Conservation (phyloP, 2,797 vertebrate species). For the Ctenopoma multispine region DNA sequence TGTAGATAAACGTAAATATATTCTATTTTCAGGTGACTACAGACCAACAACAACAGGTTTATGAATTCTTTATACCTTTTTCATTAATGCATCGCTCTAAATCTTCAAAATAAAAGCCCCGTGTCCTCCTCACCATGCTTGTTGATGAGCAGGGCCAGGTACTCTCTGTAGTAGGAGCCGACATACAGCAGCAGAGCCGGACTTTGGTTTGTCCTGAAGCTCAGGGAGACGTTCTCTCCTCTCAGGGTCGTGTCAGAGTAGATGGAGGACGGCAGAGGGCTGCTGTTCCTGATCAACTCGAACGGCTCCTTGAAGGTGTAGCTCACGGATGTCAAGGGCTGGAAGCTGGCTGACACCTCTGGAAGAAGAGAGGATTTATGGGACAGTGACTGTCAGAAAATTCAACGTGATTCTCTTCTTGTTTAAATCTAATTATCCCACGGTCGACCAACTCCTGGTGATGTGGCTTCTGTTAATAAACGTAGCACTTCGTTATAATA, state of each 20-base stretch:
- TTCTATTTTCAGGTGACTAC: no score
- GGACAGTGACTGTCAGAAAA: not conserved
- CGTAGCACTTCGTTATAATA: no score
- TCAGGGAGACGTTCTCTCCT: conserved; percentile 86
- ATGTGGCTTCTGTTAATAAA: no score
- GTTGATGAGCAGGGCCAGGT: conserved; percentile 88
- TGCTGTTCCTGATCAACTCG: conserved; percentile 78
- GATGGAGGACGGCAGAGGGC: conserved; percentile 86
- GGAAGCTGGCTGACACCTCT: conserved; percentile 88
- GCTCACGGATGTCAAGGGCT: conserved; percentile 84
- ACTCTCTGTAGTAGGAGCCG: conserved; percentile 88
- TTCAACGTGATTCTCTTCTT: no score
- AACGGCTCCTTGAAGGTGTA: conserved; percentile 92
- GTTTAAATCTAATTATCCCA: no score
- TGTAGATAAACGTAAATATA: no score
- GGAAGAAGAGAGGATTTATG: conserved; percentile 55
- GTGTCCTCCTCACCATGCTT: conserved; percentile 86
- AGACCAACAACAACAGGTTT: no score
- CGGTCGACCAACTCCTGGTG: no score
- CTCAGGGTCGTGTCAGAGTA: conserved; percentile 86
- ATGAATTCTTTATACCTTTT: no score
- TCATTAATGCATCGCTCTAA: no score
- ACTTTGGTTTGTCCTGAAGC: conserved; percentile 88
- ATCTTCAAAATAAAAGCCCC: conserved; percentile 21
- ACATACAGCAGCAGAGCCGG: conserved; percentile 89